Conservation (phyloP, 2,797 vertebrate genomes). For the Sebastes dallii region DNA sequence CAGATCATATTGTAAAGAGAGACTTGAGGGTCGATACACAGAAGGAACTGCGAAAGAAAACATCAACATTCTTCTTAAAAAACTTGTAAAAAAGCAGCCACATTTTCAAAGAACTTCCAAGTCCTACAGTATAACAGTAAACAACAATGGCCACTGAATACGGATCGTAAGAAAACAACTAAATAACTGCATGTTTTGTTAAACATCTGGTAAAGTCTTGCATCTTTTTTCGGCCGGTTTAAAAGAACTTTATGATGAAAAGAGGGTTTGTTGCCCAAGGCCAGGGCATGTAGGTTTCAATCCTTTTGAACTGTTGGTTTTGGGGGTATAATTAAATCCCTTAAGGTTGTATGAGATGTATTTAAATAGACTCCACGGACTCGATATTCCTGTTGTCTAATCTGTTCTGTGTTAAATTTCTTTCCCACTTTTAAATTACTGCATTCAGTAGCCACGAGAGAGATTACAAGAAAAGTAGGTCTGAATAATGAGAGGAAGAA, state of each 20-base stretch:
- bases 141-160: neutral
- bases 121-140: neutral
- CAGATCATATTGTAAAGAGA: neutral
- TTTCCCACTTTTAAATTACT: neutral
- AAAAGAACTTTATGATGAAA: conserved; percentile 8
- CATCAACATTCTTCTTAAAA: neutral
- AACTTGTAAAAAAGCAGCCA: neutral
- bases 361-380: conserved; percentile 13
- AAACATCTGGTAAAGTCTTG: neutral
- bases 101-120: neutral
- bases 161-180: neutral
- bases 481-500: neutral
- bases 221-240: neutral
- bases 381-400: neutral
- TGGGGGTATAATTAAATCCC: conserved; percentile 23
- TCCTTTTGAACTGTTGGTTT: conserved; percentile 14
- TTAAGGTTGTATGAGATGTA: conserved; percentile 2
- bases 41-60: neutral
- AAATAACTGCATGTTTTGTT: conserved; percentile 7
- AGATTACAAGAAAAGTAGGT: neutral
- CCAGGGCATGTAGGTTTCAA: conserved; percentile 7
- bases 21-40: neutral
- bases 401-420: neutral
- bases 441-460: neutral
- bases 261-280: conserved; percentile 5